Base-by-base conservation (phyloP, 2,888 invertebrate species). In the Chironomus riparius region DNA sequence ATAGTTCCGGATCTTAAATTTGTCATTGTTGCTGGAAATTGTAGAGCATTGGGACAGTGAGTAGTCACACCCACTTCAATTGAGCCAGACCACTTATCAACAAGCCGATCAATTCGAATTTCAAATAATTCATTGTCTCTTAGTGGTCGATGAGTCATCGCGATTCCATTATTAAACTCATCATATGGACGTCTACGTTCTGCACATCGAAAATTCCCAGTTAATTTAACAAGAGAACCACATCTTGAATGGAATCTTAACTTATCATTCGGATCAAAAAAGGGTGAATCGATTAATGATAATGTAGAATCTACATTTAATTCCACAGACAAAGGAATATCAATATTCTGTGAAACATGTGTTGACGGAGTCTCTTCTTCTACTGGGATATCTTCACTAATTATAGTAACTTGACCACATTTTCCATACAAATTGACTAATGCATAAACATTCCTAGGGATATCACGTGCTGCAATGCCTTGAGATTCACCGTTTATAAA, bases 11-110 rank as follows among this genome's bases (percentile, higher is more conserved):
- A 90, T 77, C 95, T 89, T 93, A 97, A 93, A 82, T 97, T 97
- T 0, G 97, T 97, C 96, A 98, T 97, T 2, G 97, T 98, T 0
- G 97, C 95, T 2, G 97, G 98, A 83, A 97, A 97, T 77, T 95
- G 91, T 77, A 97, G 86, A 0, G 90, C 90, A 1, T 91, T 89
- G 2, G 98, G 97, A 84, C 95, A 94, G 82, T 97, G 97, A 12
- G 94, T 93, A 0, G 97, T 97, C 7, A 98, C 92, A 48, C 96
- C 97, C 79, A 96, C 94, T 87, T 91, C 82, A 76, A 85, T 85
- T 3, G 83, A 84, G 0, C 84, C 84, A 24, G 22, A 72, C 97
- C 97, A 97, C 81, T 97, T 94, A 82, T 95, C 95, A 6, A 97
- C 95, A 78, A 98, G 87, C 79, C 92, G 88, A 81, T 97, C 97